Percentiles rank a stretch among this genome's conserved stretches.
Conservation (phyloP, 2,888 invertebrate species). For the Phengaris alcon region DNA sequence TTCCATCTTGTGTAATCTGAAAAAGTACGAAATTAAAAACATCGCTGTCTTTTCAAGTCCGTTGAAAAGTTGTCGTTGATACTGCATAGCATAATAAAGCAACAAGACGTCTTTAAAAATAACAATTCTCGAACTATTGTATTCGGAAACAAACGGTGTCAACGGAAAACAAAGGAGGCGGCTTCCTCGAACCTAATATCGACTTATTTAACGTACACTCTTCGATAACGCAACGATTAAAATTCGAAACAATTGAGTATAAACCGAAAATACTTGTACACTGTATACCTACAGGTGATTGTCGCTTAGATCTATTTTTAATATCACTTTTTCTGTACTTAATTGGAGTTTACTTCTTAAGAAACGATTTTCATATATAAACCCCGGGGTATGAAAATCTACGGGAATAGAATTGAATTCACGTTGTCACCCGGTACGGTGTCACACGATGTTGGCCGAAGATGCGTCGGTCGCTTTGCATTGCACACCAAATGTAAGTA, state of each 20-base stretch:
- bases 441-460: too few relatives aligned
- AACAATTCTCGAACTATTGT: conserved; percentile 56
- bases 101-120: conserved; percentile 39
- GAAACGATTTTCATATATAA: too few relatives aligned
- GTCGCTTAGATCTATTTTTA: too few relatives aligned
- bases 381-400: too few relatives aligned
- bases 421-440: too few relatives aligned
- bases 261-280: too few relatives aligned
- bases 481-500: too few relatives aligned
- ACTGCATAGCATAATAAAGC: conserved; percentile 8
- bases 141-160: conserved; percentile 58
- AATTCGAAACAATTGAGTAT: background rate
- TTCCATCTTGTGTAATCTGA: conserved; percentile 12
- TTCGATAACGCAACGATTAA: conserved; percentile 15
- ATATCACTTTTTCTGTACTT: too few relatives aligned
- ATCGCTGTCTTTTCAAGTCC: conserved; percentile 30
- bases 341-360: too few relatives aligned
- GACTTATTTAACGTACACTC: conserved; percentile 13
- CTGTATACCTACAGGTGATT: too few relatives aligned
- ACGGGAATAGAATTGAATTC: too few relatives aligned
- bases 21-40: conserved; percentile 28
- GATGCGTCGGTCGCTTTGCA: too few relatives aligned
- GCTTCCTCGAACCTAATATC: conserved; percentile 50
- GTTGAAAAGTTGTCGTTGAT: conserved; percentile 16
- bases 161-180: conserved; percentile 58